These are phyloP conservation scores for Omphaloscelis lunosa DNA, from an alignment of 2,888 invertebrate species.

Conservation along the genomic window DNA sequence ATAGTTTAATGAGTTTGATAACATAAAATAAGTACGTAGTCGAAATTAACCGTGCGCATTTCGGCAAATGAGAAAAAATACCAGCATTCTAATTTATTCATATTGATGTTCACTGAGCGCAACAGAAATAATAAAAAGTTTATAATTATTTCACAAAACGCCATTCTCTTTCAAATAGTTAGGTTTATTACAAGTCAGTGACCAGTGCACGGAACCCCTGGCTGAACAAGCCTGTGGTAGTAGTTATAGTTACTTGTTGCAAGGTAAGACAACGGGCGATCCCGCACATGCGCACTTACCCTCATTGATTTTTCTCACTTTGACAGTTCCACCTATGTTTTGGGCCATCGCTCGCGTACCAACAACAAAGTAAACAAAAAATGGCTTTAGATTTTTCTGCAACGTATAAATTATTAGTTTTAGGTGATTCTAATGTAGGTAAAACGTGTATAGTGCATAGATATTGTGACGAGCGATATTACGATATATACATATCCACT, in stretches of 20 bases:
- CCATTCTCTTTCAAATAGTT: constrained; percentile 40
- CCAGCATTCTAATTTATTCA: constrained; percentile 51
- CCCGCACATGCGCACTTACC: constrained; percentile 85
- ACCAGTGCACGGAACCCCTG: constrained; percentile 55
- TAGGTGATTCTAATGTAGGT: constrained; percentile 97
- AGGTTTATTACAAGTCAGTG: constrained; percentile 49
- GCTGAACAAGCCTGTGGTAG: constrained; percentile 40
- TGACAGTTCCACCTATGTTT: constrained; percentile 89
- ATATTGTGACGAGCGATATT: constrained; percentile 97
- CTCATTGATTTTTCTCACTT: constrained; percentile 89
- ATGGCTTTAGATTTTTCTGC: constrained; percentile 96
- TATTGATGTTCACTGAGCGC: constrained; percentile 47
- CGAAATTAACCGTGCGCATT: neutral
- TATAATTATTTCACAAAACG: constrained; percentile 45
- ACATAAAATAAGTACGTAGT: neutral
- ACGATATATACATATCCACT: constrained; percentile 97
- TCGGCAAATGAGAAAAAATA: constrained; percentile 10
- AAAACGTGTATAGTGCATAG: constrained; percentile 97
- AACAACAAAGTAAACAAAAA: constrained; percentile 89
- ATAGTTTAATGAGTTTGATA: neutral
- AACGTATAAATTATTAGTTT: constrained; percentile 96
- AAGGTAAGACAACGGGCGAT: constrained; percentile 72
- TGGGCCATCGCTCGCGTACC: constrained; percentile 83
- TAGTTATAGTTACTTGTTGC: constrained; percentile 79
- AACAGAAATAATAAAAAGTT: constrained; percentile 36